Evolutionary conservation across 2,888 invertebrate species (phyloP).

Genomic region (Nymphalis c-album): DNA sequence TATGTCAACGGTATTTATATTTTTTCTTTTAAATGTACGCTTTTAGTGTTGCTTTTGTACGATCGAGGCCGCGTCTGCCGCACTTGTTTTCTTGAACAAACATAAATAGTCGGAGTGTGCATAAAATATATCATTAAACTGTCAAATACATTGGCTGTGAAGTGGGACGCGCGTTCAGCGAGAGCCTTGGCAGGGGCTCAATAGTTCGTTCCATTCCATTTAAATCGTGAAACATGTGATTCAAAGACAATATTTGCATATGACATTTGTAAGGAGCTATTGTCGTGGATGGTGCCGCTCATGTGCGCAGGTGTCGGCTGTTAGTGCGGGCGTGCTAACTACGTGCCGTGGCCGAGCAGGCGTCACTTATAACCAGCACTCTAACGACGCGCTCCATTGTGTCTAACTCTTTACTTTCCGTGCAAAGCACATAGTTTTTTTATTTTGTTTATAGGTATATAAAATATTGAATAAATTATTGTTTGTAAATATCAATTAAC

Average conservation of each 20-base stretch:
- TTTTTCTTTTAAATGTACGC: conserved; percentile 20
- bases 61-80: conserved; percentile 22
- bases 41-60: conserved; percentile 26
- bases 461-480: too few relatives aligned
- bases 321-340: neutral
- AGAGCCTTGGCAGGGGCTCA: conserved; percentile 19
- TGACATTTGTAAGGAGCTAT: conserved; percentile 19
- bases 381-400: neutral
- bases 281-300: conserved; percentile 1
- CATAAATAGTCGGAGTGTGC: conserved; percentile 7
- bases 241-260: conserved; percentile 24
- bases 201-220: conserved; percentile 17
- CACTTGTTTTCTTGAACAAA: conserved; percentile 22
- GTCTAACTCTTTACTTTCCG: neutral
- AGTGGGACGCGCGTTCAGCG: conserved; percentile 9
- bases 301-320: conserved; percentile 16
- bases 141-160: conserved; percentile 20
- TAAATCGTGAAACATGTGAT: conserved; percentile 12
- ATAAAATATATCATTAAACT: conserved; percentile 16
- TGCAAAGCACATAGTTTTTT: neutral
- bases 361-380: neutral
- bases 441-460: neutral
- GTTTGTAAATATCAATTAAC: too few relatives aligned
- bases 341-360: neutral
- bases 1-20: conserved; percentile 22